Base-by-base conservation (phyloP, 2,888 invertebrate species). In the Drosophila flavopinicola region DNA sequence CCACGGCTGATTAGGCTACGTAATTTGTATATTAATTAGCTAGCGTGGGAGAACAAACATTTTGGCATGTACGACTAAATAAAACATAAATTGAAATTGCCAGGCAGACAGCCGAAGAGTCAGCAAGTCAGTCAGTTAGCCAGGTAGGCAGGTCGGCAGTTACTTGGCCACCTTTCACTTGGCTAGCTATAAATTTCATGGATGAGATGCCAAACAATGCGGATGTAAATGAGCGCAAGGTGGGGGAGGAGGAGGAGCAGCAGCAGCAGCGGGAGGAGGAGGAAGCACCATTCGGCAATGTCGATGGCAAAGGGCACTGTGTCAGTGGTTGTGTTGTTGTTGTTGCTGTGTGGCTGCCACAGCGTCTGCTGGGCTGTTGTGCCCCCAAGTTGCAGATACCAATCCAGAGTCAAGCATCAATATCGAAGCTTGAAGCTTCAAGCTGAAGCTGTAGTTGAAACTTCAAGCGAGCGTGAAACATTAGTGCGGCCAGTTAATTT, bases 271-370 rank as follows among this genome's bases (percentile, higher is more conserved):
- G 10, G 23, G 23, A 24, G 7, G 41, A 17, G 44, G n/a, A 29
- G 3, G 49, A 59, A 52, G 54, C 65, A 44, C 53, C 47, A 17
- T 58, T 56, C 25, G 60, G 51, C 52, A 58, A 44, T 56, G 52
- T 51, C 63, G 51, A 63, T 76, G 68, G 77, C 85, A 87, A 85
- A 85, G 84, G 84, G 86, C 84, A 85, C 69, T 85, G 78, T 87
- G 84, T 87, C 84, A 85, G 78, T 57, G 69, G 69, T n/a, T 17
- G 15, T 37, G n/a, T 15, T 15, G 10, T 10, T 13, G 3, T 9
- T 32, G 11, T 1, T 17, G 6, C 6, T 17, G n/a, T 65, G 56
- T 48, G 61, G 76, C 47, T 70, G 71, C 58, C 56, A 59, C 45
- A 39, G 39, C 48, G 65, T 47, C 72, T 56, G 63, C 20, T 20